phyloP scores from a whole-genome alignment of 2,113 vertebrate genomes.

The Dasyornis broadbenti region DNA sequence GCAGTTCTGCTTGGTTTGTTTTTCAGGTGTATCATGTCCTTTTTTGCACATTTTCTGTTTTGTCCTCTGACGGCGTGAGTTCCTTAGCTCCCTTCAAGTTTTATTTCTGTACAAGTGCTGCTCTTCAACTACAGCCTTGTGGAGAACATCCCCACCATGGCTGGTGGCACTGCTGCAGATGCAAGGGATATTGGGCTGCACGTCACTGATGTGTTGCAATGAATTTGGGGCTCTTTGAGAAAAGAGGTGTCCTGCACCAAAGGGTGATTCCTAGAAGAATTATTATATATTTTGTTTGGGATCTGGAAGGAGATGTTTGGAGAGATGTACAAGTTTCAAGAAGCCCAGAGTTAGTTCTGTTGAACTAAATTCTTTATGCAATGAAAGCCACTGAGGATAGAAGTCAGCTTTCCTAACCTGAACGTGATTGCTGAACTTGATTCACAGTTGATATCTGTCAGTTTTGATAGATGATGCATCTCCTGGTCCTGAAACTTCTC shows the following conservation, averaged over 20 bases:
- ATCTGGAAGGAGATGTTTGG: neutral
- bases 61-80: neutral
- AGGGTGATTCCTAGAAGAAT: neutral
- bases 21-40: neutral
- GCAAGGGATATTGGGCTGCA: neutral
- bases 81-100: neutral
- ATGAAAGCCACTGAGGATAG: neutral
- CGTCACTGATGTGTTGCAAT: rapidly evolving
- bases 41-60: neutral
- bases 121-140: neutral
- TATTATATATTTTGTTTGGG: neutral
- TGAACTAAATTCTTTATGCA: neutral
- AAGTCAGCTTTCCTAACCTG: neutral
- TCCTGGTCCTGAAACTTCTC: neutral
- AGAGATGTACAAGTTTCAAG: neutral
- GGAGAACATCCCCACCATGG: rapidly evolving
- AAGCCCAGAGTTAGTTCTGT: neutral
- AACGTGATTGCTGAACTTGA: neutral
- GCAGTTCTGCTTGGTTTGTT: neutral
- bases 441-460: neutral
- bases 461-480: neutral
- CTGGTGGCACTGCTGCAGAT: neutral
- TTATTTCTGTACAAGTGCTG: neutral
- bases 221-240: neutral
- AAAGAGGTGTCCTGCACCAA: neutral